These are phyloP conservation scores for Aphaenogaster floridana DNA, from an alignment of 1,140 invertebrate genomes.

Conservation along the genomic window DNA sequence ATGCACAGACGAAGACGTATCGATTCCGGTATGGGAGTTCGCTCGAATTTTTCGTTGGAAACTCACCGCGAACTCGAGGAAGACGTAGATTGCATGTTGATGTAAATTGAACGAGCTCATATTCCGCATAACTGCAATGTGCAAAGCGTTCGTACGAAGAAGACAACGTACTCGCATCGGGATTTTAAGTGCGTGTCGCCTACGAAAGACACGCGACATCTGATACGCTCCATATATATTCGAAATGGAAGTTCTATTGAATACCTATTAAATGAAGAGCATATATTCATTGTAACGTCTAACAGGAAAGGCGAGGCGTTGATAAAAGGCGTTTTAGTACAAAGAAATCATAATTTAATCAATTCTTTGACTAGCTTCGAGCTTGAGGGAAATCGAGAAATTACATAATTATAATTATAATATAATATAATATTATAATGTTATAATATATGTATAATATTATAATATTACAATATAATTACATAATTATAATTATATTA, in stretches of 20 bases:
- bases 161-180: neutral
- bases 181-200: neutral
- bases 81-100: neutral
- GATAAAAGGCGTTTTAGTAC: neutral
- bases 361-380: neutral
- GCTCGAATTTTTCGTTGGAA: neutral
- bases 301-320: neutral
- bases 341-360: neutral
- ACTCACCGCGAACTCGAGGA: neutral
- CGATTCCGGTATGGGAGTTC: neutral
- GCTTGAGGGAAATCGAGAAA: neutral
- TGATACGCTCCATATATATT: neutral
- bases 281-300: neutral
- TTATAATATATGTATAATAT: too few relatives aligned
- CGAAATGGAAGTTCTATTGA: neutral
- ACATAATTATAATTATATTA: neutral
- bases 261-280: neutral
- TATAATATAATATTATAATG: too few relatives aligned
- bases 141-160: neutral
- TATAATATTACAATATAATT: neutral
- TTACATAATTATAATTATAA: neutral
- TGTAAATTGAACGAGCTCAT: neutral
- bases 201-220: neutral
- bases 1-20: conserved; percentile 20
- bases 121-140: neutral